Evolutionary conservation across 2,797 vertebrate species (phyloP), one percentile per base, ranked within the genome.

Genomic region (Pteronotus mesoamericanus): DNA sequence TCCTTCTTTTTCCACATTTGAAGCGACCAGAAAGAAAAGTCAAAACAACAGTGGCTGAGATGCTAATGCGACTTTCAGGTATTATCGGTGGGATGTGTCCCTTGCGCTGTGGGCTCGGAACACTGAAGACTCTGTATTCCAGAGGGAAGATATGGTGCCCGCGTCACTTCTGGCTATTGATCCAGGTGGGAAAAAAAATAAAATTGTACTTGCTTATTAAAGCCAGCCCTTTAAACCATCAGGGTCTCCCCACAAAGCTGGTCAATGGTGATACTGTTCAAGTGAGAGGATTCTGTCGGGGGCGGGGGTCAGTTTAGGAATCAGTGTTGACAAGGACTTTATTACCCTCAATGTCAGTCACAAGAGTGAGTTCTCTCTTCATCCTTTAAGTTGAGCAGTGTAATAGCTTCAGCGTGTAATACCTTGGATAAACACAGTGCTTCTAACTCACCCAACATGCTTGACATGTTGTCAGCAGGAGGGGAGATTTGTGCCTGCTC

Each of bases 151-250:
- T 9, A 15, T 2, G 24, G 59, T 24, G 53, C 37, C 24, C n/a
- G 26, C 61, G 71, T 29, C 57, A 84, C 84, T 87, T 32, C 29
- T 51, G 39, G 16, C 59, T 88, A 64, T 88, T 39, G 84, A 71
- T 64, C 75, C 61, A 37, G 71, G 44, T 10, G 48, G 32, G 26
- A 24, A 51, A n/a, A 34, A 68, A 48, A 44, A 26, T 53, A 69
- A 32, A 29, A 51, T 34, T 77, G 75, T 42, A 86, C 46, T 53
- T 89, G 71, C 89, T 93, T 59, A 61, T 75, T 39, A 87, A 89
- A 89, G 75, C 34, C 72, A 26, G 83, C 29, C 46, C 51, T 74
- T 39, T 24, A 37, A 77, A 19, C 77, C 80, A 6, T 42, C 34
- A 37, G 57, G 44, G 29, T 37, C 44, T 48, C 24, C 26, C 44